Percentiles rank a stretch among this genome's conserved stretches.
These are phyloP conservation scores for Anagrus nilaparvatae DNA, from an alignment of 1,140 invertebrate genomes.

Conservation along the genomic window DNA sequence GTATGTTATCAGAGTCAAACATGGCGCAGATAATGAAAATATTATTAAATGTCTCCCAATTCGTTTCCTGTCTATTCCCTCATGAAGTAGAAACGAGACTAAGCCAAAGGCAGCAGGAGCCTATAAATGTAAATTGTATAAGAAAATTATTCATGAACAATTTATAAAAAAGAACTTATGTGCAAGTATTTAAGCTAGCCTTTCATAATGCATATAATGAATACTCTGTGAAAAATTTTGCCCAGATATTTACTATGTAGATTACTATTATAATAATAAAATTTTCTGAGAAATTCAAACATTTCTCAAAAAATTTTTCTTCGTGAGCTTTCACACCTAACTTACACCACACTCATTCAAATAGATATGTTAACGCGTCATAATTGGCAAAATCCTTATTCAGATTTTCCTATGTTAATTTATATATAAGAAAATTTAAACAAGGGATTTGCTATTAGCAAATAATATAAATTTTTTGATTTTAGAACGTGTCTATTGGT, in stretches of 20 bases:
- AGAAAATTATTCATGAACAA: neutral
- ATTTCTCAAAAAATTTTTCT: too few species aligned
- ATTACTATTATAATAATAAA: conserved; percentile 1
- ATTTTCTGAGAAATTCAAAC: neutral
- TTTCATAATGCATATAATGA: neutral
- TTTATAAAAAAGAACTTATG: neutral
- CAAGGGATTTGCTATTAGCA: too few species aligned
- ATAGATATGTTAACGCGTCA: too few species aligned
- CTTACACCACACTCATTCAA: too few species aligned
- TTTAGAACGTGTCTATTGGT: too few species aligned
- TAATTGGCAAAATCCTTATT: too few species aligned
- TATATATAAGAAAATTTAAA: too few species aligned
- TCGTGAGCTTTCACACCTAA: too few species aligned
- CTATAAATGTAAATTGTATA: conserved; percentile 36
- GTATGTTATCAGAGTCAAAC: conserved; percentile 84
- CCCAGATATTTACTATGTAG: neutral
- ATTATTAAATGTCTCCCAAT: conserved; percentile 86
- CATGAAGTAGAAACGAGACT: conserved; percentile 92
- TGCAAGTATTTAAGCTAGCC: neutral
- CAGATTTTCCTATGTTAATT: too few species aligned
- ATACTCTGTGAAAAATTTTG: neutral
- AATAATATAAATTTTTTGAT: too few species aligned
- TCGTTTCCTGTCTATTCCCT: conserved; percentile 79
- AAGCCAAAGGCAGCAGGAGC: conserved; percentile 97
- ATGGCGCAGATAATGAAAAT: conserved; percentile 88